A percentile compares a stretch with the other conserved stretches of the same genome.
phyloP scores from a whole-genome alignment of 1,140 invertebrate species.

The Meloidogyne hapla region DNA sequence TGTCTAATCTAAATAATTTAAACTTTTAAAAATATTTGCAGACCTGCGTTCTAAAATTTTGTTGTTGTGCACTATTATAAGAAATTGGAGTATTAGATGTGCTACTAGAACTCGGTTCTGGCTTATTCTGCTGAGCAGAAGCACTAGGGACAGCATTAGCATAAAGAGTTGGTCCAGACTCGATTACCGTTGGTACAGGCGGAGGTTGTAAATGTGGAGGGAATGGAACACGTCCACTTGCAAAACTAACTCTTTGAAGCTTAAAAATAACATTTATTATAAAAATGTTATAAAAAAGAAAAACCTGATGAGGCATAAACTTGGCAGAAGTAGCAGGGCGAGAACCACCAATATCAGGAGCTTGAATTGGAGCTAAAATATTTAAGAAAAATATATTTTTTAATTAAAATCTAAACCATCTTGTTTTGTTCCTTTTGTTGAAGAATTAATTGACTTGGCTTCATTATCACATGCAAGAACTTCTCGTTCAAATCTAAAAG shows the following conservation, averaged over 20 bases:
- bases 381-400: neutral
- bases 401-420: neutral
- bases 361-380: slow-evolving; percentile 26
- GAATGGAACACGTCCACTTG: neutral
- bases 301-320: slow-evolving; percentile 44
- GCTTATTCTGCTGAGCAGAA: slow-evolving; percentile 15
- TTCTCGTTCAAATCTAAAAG: slow-evolving; percentile 36
- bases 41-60: slow-evolving; percentile 16
- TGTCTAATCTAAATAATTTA: no score
- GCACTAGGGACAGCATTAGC: slow-evolving; percentile 27
- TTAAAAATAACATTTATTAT: neutral
- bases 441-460: neutral
- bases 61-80: slow-evolving; percentile 11
- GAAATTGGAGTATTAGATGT: neutral
- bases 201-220: slow-evolving; percentile 18
- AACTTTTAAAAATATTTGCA: neutral
- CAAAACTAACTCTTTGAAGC: slow-evolving; percentile 5
- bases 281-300: neutral
- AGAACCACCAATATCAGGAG: slow-evolving; percentile 18
- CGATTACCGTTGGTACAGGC: slow-evolving; percentile 37
- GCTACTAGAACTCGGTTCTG: slow-evolving; percentile 12
- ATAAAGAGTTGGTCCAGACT: slow-evolving; percentile 42
- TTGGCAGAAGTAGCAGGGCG: slow-evolving; percentile 15
- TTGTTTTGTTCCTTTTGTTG: neutral
- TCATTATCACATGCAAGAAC: slow-evolving; percentile 24